Evolutionary conservation across 2,797 vertebrate genomes (phyloP).

Genomic region (Coranthus polyacanthus): DNA sequence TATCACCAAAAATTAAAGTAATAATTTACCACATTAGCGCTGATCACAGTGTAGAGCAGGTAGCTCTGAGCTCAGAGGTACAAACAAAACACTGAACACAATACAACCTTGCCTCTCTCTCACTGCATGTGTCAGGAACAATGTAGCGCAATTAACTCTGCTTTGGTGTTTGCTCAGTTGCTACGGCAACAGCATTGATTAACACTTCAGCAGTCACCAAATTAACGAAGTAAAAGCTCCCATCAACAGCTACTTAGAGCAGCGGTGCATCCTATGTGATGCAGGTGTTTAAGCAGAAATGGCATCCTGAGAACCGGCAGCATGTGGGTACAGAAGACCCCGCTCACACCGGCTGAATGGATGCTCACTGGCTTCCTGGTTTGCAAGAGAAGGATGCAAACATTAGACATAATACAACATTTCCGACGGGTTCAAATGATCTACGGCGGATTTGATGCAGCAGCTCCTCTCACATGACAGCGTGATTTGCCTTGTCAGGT

Average conservation of each 20-base stretch:
- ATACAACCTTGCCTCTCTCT: constrained; percentile 27
- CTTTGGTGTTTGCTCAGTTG: constrained; percentile 86
- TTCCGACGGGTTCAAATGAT: constrained; percentile 42
- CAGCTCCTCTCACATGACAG: constrained; percentile 7
- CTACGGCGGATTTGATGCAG: constrained; percentile 77
- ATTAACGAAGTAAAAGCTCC: constrained; percentile 84
- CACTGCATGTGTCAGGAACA: constrained; percentile 72
- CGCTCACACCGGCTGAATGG: constrained; percentile 4
- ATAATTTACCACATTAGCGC: too few species aligned
- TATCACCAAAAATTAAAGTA: too few species aligned
- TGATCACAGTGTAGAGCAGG: too few species aligned
- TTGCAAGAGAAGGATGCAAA: constrained; percentile 76
- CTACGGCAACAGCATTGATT: constrained; percentile 89
- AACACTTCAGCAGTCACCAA: constrained; percentile 77
- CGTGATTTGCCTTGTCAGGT: too few species aligned
- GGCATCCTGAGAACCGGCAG: constrained; percentile 67
- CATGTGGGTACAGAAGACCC: background rate
- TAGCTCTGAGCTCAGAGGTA: too few species aligned
- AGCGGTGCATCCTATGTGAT: constrained; percentile 81
- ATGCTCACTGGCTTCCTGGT: constrained; percentile 70
- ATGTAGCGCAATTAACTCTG: constrained; percentile 87
- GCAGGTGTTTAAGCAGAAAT: constrained; percentile 81
- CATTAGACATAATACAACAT: constrained; percentile 80
- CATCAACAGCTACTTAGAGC: constrained; percentile 85
- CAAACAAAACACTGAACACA: too few species aligned